Evolutionary conservation across 2,113 vertebrate genomes (phyloP), one percentile per base, ranked within the genome.

Genomic region (Corythornis cristatus): DNA sequence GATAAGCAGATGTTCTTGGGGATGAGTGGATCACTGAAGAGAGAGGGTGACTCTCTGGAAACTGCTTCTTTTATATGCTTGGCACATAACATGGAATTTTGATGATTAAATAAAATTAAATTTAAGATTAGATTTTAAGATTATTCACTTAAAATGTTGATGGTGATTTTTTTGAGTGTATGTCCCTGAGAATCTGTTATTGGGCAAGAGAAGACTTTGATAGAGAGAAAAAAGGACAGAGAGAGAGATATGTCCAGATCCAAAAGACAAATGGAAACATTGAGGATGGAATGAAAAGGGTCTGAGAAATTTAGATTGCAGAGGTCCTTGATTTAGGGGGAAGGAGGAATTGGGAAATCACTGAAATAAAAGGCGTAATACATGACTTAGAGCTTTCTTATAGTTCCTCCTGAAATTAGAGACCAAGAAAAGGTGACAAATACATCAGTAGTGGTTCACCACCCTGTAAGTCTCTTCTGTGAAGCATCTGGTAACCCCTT

Each of bases 351-450:
- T 37, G 31, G 14, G 10, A 79, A 72, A 31, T 65, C 28, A 70
- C 56, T 77, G 40, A 12, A 71, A 56, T 21, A n/a, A 21, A 60
- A 78, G 19, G 26, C 29, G 61, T 78, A 45, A 42, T 40, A 56
- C 6, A 26, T 83, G 37, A 86, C 50, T 50, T 58, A 11, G 31
- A 45, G 19, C 81, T 78, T 93, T 88, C 68, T 92, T 96, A 25
- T 96, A 99, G 99, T 99, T 88, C 99, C 99, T 85, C 99, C 99
- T 91, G 97, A 98, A 92, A 98, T 99, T 57, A 98, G 90, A 93
- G 98, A 98, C 82, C 94, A 96, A 72, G 98, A 98, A 65, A 97
- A 96, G 12, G 83, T 98, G 21, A 96, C 96, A 58, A 99, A 99
- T 35, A 76, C 98, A 70, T 99, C 99, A 0, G 98, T 99, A 77